Evolutionary conservation across 2,888 invertebrate species (phyloP).

Genomic region (Agonopterix arenella): DNA sequence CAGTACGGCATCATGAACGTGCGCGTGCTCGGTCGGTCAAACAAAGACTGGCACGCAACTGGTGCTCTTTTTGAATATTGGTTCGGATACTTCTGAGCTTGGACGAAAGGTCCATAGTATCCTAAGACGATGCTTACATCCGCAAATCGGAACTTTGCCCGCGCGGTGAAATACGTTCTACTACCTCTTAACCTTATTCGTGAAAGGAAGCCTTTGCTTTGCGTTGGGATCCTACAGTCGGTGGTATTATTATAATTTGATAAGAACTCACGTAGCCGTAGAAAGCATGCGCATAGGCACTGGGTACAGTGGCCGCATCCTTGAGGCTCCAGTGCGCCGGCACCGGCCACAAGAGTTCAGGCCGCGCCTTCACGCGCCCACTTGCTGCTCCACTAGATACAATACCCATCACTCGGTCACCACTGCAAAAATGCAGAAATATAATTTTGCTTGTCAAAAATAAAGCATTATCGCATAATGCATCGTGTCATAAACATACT

Average conservation of each 20-base stretch:
- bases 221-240: too few relatives aligned
- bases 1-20: too few relatives aligned
- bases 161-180: too few relatives aligned
- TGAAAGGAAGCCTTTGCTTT: too few relatives aligned
- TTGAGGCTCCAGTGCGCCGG: conserved; percentile 82
- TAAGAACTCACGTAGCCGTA: conserved; percentile 33
- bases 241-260: not conserved
- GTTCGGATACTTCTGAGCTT: too few relatives aligned
- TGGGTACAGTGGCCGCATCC: conserved; percentile 85
- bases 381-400: conserved; percentile 69
- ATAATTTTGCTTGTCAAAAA: not conserved
- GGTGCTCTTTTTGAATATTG: too few relatives aligned
- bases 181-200: too few relatives aligned
- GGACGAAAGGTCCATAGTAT: too few relatives aligned
- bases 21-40: too few relatives aligned
- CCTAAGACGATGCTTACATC: too few relatives aligned
- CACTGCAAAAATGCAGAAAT: conserved; percentile 37
- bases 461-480: not conserved
- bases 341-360: conserved; percentile 79
- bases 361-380: conserved; percentile 67
- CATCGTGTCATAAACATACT: not conserved
- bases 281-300: conserved; percentile 79
- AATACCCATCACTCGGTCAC: conserved; percentile 80
- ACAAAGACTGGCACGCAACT: too few relatives aligned
- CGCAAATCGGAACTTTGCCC: too few relatives aligned